Conservation (phyloP, 2,888 invertebrate genomes). For the Macrophya alboannulata region DNA sequence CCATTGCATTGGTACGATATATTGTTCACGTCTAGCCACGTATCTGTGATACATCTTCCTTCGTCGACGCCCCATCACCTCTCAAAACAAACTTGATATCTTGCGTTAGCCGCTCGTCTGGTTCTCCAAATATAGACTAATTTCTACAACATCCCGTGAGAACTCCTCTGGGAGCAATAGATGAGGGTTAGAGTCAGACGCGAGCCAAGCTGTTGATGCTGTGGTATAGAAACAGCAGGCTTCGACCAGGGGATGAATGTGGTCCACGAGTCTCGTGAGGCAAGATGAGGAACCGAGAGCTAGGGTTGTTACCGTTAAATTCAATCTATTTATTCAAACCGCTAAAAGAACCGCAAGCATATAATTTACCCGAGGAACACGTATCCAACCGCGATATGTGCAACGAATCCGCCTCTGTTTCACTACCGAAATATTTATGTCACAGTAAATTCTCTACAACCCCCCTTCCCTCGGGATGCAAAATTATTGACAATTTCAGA, state of each 20-base stretch:
- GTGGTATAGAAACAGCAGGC: background rate
- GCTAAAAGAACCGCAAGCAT: conserved; percentile 68
- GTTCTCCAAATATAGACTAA: conserved; percentile 75
- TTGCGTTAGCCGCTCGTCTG: conserved; percentile 41
- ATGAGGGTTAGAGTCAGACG: background rate
- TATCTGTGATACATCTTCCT: conserved; percentile 47
- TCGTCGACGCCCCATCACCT: conserved; percentile 53
- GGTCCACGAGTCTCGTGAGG: conserved; percentile 4
- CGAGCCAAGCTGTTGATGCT: conserved; percentile 31
- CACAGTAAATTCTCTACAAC: conserved; percentile 65
- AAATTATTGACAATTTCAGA: conserved; percentile 58
- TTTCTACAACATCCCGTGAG: conserved; percentile 71
- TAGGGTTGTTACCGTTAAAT: conserved; percentile 71
- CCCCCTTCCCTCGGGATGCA: conserved; percentile 58
- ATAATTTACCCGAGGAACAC: conserved; percentile 71
- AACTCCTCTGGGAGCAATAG: conserved; percentile 75
- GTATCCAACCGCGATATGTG: conserved; percentile 17
- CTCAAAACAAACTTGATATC: conserved; percentile 55
- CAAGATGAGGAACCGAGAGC: conserved; percentile 55
- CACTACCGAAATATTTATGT: conserved; percentile 63
- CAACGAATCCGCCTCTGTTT: background rate
- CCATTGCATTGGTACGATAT: conserved; percentile 44
- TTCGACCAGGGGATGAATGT: background rate
- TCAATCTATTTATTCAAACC: conserved; percentile 71
- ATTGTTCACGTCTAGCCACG: conserved; percentile 18